Base-by-base conservation (phyloP, 2,888 invertebrate species). In the Catonia carolina region DNA sequence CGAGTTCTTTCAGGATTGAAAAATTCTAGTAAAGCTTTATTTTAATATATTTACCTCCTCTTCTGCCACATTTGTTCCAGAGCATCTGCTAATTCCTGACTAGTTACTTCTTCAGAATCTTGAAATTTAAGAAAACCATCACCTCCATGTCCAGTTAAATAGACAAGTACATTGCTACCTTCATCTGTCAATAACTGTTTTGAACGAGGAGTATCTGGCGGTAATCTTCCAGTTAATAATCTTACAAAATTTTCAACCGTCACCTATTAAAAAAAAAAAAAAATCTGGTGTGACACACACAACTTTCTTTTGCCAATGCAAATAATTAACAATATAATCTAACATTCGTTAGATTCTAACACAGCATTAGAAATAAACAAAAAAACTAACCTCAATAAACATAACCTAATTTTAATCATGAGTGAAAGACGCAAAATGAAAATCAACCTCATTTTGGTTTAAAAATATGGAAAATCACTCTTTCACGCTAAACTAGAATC, bases 41-140 rank as follows among this genome's bases (percentile, higher is more conserved):
- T n/a, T n/a, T 27, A 27, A 27, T 6, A 27, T 27, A 8, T 27
- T 6, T 65, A 90, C 88, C 96, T 83, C 72, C 88, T 84, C 70
- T 99, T 98, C 70, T 98, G 95, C 93, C 96, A 97, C 99, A 99
- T 99, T 74, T 99, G 98, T 71, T 99, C 96, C 54, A 99, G 81
- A 15, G 98, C 98, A 81, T 99, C 98, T 15, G 97, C 98, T 67
- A 99, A 75, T 72, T 99, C 99, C 67, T 96, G 92, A 73, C 92
- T 96, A 2, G 98, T 98, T 18, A 99, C 91, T 75, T 99, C 99
- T 70, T 99, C 97, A 0, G 97, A 93, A 71, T 99, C 98, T 76
- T 99, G 99, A 71, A 99, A 99, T 74, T 99, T 99, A 0, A 99
- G 76, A 71, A 99, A 99, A 0, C 98, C 98, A 76, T 99, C 98